Conservation (phyloP, 2,888 invertebrate genomes). For the Taenaris catops region DNA sequence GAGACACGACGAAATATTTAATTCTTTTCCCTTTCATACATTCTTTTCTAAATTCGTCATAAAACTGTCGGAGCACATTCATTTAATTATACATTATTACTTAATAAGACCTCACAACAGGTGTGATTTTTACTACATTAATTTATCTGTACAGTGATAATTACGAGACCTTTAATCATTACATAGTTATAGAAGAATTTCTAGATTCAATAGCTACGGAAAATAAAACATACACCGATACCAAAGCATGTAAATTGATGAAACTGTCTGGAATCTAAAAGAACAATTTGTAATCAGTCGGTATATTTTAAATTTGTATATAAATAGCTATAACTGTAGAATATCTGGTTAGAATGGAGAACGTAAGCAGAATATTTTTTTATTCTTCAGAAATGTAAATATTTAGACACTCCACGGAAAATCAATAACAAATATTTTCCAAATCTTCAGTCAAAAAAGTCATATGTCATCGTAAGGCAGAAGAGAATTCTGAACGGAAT, state of each 20-base stretch:
- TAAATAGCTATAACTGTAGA: too few relatives aligned
- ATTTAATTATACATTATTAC: constrained; percentile 73
- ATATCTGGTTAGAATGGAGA: too few relatives aligned
- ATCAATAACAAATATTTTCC: too few relatives aligned
- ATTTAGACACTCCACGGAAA: too few relatives aligned
- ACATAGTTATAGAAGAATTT: constrained; percentile 61
- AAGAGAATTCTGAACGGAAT: too few relatives aligned
- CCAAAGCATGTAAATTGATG: constrained; percentile 5
- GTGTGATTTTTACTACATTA: constrained; percentile 74
- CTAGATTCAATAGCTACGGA: constrained; percentile 57
- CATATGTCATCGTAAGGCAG: too few relatives aligned
- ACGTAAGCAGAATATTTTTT: too few relatives aligned
- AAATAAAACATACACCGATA: constrained; percentile 21
- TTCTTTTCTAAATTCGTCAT: constrained; percentile 79
- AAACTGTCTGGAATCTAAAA: constrained; percentile 11
- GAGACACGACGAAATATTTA: constrained; percentile 79
- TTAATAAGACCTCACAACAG: constrained; percentile 74
- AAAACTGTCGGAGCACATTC: constrained; percentile 78
- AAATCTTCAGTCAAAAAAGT: too few relatives aligned
- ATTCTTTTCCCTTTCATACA: constrained; percentile 75
- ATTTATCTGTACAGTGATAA: constrained; percentile 77
- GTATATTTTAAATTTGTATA: too few relatives aligned
- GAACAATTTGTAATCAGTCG: too few relatives aligned
- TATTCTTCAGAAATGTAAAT: too few relatives aligned
- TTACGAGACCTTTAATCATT: constrained; percentile 75